Percentiles rank a stretch among this genome's conserved stretches.
Conservation (phyloP, 2,888 invertebrate species). For the Troides helena region DNA sequence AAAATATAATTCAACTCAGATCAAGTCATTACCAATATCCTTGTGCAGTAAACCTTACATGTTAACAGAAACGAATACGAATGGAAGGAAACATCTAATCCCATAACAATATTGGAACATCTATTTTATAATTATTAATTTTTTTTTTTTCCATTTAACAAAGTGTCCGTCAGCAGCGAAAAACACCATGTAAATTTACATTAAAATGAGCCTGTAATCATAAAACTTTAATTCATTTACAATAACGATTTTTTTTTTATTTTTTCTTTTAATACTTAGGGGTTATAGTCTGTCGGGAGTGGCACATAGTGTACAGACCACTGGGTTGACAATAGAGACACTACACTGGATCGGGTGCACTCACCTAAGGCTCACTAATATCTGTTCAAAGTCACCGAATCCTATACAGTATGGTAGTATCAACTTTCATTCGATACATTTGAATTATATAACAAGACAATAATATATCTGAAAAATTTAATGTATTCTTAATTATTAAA, state of each 20-base stretch:
- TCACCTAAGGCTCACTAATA: slow-evolving; percentile 74
- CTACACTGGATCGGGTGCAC: slow-evolving; percentile 62
- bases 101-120: slow-evolving; percentile 79
- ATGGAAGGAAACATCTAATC: slow-evolving; percentile 71
- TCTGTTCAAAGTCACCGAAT: slow-evolving; percentile 65
- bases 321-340: slow-evolving; percentile 46
- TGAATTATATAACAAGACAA: slow-evolving; percentile 81
- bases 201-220: slow-evolving; percentile 73
- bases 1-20: slow-evolving; percentile 80
- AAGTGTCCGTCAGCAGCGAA: slow-evolving; percentile 67
- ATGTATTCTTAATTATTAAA: slow-evolving; percentile 77
- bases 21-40: slow-evolving; percentile 79
- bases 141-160: slow-evolving; percentile 53
- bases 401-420: slow-evolving; percentile 61
- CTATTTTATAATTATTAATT: slow-evolving; percentile 69
- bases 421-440: slow-evolving; percentile 74
- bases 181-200: slow-evolving; percentile 69
- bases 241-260: slow-evolving; percentile 72
- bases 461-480: slow-evolving; percentile 80
- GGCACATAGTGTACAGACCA: slow-evolving; percentile 36
- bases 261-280: slow-evolving; percentile 60
- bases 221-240: slow-evolving; percentile 75
- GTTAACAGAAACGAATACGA: slow-evolving; percentile 69
- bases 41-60: slow-evolving; percentile 76
- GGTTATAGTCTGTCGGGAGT: slow-evolving; percentile 48